Conservation (phyloP, 2,888 invertebrate species). For the Chrysomela aeneicollis region DNA sequence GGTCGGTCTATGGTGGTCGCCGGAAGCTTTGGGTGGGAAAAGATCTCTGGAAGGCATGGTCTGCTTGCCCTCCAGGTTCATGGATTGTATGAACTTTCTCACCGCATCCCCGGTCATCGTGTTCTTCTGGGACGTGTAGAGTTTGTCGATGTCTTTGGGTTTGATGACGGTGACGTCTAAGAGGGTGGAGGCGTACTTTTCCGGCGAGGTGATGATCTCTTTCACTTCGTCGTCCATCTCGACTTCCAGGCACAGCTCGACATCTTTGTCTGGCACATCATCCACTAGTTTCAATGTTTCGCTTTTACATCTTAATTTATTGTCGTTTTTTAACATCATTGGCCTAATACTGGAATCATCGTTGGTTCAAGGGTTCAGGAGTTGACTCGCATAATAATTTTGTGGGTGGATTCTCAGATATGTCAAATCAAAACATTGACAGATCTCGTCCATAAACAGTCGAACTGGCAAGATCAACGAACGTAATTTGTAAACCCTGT, state of each 20-base stretch:
- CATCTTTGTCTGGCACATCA: conserved; percentile 38
- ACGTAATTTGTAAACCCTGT: too few species aligned
- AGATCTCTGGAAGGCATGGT: conserved; percentile 7
- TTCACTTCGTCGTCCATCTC: conserved; percentile 55
- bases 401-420: conserved; percentile 6
- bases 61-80: conserved; percentile 43
- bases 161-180: conserved; percentile 57
- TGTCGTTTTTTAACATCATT: conserved; percentile 38
- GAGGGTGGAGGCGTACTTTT: conserved; percentile 49
- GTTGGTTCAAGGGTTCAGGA: conserved; percentile 24
- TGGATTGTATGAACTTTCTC: conserved; percentile 47
- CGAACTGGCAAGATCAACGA: not conserved
- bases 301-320: conserved; percentile 34
- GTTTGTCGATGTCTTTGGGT: conserved; percentile 48
- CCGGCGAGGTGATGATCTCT: conserved; percentile 50
- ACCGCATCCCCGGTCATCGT: conserved; percentile 47
- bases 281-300: conserved; percentile 30
- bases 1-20: conserved; percentile 3
- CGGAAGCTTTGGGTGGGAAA: not conserved
- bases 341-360: conserved; percentile 25
- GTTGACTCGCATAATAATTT: conserved; percentile 36
- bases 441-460: conserved; percentile 1
- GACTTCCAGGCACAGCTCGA: conserved; percentile 54
- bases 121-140: conserved; percentile 42
- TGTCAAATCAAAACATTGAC: conserved; percentile 8